Percentiles rank a stretch among this genome's conserved stretches.
These are phyloP conservation scores for Anthophora plumipes DNA, from an alignment of 2,888 invertebrate species.

Conservation along the genomic window DNA sequence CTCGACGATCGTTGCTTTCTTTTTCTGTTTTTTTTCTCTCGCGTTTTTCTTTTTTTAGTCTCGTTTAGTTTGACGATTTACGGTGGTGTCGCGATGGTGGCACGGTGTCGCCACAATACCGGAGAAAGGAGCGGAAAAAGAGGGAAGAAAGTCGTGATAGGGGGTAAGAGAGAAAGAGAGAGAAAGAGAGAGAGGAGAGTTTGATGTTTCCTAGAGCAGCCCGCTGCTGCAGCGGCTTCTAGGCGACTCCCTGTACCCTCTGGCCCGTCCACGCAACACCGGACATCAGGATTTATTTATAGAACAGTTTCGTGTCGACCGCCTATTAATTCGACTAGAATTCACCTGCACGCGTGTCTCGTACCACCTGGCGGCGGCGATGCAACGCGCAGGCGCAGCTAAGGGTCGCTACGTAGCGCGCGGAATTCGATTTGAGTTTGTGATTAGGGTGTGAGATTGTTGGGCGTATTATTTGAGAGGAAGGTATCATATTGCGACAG, in stretches of 20 bases:
- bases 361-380: constrained; percentile 45
- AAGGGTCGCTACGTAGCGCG: constrained; percentile 1
- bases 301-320: constrained; percentile 53
- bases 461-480: neutral
- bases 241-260: constrained; percentile 66
- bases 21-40: neutral
- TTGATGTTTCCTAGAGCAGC: constrained; percentile 44
- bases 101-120: constrained; percentile 18
- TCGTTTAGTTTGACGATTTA: neutral
- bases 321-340: constrained; percentile 50
- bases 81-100: neutral
- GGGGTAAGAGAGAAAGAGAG: constrained; percentile 22
- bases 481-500: no score
- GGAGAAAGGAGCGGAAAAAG: constrained; percentile 18
- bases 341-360: constrained; percentile 56
- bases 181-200: constrained; percentile 42
- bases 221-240: constrained; percentile 66
- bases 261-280: constrained; percentile 47
- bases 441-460: no score
- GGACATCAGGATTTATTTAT: constrained; percentile 68
- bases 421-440: constrained; percentile 19
- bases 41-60: neutral
- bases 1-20: neutral
- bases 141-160: constrained; percentile 18
- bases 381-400: no score